phyloP scores from a whole-genome alignment of 2,888 invertebrate genomes.

The Griposia aprilina region DNA sequence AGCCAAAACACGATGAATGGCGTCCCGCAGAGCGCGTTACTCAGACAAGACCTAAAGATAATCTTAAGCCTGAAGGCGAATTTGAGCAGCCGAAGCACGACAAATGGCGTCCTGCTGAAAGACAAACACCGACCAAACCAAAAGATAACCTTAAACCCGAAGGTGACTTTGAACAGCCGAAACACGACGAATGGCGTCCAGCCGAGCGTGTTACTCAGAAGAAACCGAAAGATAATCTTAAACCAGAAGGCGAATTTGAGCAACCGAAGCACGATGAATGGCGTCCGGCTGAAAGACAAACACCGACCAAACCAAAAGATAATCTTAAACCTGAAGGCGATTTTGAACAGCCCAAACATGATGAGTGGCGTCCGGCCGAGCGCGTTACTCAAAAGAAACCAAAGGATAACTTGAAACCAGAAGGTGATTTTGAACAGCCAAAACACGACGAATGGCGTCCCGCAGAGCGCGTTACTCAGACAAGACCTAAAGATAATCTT shows the following conservation, averaged over 20 bases:
- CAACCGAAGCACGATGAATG: slow-evolving; percentile 75
- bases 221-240: slow-evolving; percentile 88
- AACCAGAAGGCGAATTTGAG: slow-evolving; percentile 90
- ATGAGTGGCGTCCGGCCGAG: slow-evolving; percentile 88
- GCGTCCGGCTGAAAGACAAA: slow-evolving; percentile 78
- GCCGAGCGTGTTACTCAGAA: slow-evolving; percentile 40
- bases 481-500: slow-evolving; percentile 89
- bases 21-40: slow-evolving; percentile 45
- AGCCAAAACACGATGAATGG: slow-evolving; percentile 51
- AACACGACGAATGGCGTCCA: slow-evolving; percentile 78
- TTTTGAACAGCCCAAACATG: slow-evolving; percentile 83
- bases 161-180: slow-evolving; percentile 85
- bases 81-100: slow-evolving; percentile 23
- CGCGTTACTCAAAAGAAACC: slow-evolving; percentile 87
- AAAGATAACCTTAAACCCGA: slow-evolving; percentile 90
- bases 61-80: not conserved
- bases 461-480: not conserved
- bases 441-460: slow-evolving; percentile 79
- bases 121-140: slow-evolving; percentile 76
- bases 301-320: slow-evolving; percentile 89
- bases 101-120: slow-evolving; percentile 26
- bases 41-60: slow-evolving; percentile 76
- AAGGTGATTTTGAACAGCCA: slow-evolving; percentile 90
- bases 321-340: slow-evolving; percentile 91
- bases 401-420: slow-evolving; percentile 91